These are phyloP conservation scores for Tonatia bakeri DNA, from an alignment of 2,113 vertebrate genomes.

Conservation along the genomic window DNA sequence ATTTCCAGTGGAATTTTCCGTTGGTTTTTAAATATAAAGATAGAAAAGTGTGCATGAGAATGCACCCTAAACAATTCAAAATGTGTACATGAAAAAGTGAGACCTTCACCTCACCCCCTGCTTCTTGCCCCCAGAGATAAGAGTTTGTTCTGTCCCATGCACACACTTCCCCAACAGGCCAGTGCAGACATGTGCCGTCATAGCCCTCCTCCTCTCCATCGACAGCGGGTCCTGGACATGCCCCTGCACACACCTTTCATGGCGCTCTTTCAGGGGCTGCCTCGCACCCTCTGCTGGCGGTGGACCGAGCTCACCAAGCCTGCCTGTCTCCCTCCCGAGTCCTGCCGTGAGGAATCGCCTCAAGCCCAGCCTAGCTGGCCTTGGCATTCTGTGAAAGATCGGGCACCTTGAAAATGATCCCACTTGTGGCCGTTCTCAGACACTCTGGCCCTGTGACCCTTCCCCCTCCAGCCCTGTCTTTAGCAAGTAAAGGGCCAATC, in stretches of 20 bases:
- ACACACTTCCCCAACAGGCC: background rate
- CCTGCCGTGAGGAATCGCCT: background rate
- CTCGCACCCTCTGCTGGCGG: background rate
- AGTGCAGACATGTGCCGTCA: accelerated
- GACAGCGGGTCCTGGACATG: accelerated
- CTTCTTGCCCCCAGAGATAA: background rate
- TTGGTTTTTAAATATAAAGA: background rate
- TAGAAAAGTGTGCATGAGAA: accelerated
- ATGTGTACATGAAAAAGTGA: accelerated
- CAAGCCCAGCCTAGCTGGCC: background rate
- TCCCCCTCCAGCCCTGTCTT: accelerated
- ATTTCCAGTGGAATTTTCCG: background rate
- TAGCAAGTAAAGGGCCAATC: background rate
- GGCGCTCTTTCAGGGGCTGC: background rate
- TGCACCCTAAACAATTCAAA: accelerated
- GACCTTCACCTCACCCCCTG: background rate
- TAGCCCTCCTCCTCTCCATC: background rate
- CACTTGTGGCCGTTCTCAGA: accelerated
- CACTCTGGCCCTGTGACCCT: background rate
- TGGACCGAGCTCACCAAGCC: accelerated
- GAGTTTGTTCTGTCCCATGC: background rate
- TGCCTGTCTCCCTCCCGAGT: accelerated
- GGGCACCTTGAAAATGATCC: background rate
- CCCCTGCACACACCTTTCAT: background rate
- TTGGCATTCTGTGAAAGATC: background rate